Percentiles rank a stretch among this genome's conserved stretches.
Conservation (phyloP, 2,113 vertebrate species). For the Tympanuchus pallidicinctus region DNA sequence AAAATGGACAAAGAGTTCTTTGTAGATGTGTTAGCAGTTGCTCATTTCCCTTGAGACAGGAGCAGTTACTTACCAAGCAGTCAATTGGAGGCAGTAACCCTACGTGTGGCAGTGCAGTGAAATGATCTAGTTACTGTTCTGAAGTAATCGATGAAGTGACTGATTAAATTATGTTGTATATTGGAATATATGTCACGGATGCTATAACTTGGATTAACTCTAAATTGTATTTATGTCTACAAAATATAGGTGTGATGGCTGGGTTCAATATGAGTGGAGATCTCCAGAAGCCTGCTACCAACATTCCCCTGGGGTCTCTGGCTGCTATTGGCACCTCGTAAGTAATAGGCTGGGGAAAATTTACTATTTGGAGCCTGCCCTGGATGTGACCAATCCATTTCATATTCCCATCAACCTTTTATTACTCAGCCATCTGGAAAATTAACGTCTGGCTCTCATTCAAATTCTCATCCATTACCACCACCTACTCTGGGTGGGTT, state of each 20-base stretch:
- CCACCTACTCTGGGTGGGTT: slow-evolving; percentile 1
- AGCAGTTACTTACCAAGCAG: background rate
- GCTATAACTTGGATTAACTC: background rate
- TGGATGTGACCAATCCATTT: slow-evolving; percentile 58
- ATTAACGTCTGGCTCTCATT: slow-evolving; percentile 67
- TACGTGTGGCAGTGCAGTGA: background rate
- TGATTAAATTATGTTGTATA: background rate
- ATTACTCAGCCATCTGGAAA: slow-evolving; percentile 67
- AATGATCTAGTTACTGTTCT: background rate
- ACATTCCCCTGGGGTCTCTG: slow-evolving; percentile 94
- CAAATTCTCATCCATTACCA: slow-evolving; percentile 24
- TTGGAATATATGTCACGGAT: background rate
- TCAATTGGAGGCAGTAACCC: background rate
- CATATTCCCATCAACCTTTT: slow-evolving; percentile 61
- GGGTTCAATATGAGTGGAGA: slow-evolving; percentile 99
- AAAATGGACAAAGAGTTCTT: slow-evolving; percentile 68
- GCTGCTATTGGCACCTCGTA: slow-evolving; percentile 95
- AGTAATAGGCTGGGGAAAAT: slow-evolving; percentile 57
- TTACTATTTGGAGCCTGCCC: slow-evolving; percentile 29
- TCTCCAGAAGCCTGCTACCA: slow-evolving; percentile 88
- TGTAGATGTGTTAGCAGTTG: background rate
- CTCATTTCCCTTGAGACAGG: background rate
- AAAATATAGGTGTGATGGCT: slow-evolving; percentile 92
- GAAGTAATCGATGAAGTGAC: background rate
- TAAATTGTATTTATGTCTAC: slow-evolving; percentile 27